Base-by-base conservation (phyloP, 2,113 vertebrate genomes). In the Petrocephalus zakoni region DNA sequence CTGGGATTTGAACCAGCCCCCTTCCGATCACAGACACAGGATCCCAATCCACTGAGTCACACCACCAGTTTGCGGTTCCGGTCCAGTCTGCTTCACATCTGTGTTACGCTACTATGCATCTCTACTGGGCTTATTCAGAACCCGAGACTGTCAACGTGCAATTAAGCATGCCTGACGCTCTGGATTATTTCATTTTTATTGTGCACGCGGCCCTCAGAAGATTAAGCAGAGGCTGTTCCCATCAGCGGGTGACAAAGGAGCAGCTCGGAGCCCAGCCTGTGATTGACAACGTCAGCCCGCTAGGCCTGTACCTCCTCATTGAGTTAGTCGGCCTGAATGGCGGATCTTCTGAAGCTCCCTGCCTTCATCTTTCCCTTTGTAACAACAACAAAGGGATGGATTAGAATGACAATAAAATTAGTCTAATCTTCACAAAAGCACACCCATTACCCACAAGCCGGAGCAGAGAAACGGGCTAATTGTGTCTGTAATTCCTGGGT, bases 231-330 rank as follows among this genome's bases (percentile, higher is more conserved):
- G 7, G 29, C 37, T 37, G 56, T 87, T 87, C 86, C 56, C 86
- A 64, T 87, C 86, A 87, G 55, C 56, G 17, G 53, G 52, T 55
- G 51, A 86, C 51, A 86, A 29, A 42, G 56, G 53, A 58, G 3
- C 37, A 15, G 34, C 13, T 13, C 19, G 0, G 51, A 55, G 53
- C 86, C 1, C 56, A 10, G 53, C 56, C 88, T 89, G 90, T 94
- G 93, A 94, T 90, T 93, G 94, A 93, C 93, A 89, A 90, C 88
- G n/a, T 56, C 90, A 87, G 91, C 85, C n/a, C 17, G 6, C 25
- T 86, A 19, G 89, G 86, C 89, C 89, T 87, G 52, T 86, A 75
- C 89, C 88, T 29, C 90, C 91, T 91, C 90, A 87, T 89, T 72
- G 68, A 91, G 91, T 92, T 61, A 0, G 34, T 88, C 90, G 89